These are phyloP conservation scores for Tragelaphus eurycerus DNA, from an alignment of 2,797 vertebrate species.

Conservation along the genomic window DNA sequence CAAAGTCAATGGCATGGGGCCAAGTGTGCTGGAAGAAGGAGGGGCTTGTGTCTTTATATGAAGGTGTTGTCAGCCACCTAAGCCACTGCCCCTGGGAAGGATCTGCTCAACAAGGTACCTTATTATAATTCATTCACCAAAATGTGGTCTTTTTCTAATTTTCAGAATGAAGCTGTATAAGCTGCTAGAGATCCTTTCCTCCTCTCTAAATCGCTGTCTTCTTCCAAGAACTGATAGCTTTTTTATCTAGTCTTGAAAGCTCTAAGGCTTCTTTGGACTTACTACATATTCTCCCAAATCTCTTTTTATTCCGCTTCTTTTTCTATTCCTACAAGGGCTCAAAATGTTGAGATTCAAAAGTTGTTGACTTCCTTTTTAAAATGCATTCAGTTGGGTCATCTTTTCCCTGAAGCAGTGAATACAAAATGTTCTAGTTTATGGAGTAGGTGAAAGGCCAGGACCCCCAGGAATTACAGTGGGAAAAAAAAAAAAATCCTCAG, in stretches of 20 bases:
- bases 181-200: background rate
- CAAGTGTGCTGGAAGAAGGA: background rate
- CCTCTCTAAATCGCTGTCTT: background rate
- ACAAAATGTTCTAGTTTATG: background rate
- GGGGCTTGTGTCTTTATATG: background rate
- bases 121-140: background rate
- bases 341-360: background rate
- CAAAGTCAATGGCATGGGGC: background rate
- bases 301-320: background rate
- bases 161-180: background rate
- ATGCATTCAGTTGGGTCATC: background rate
- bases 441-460: slow-evolving; percentile 10
- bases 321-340: background rate
- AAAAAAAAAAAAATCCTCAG: background rate
- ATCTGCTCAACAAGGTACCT: background rate
- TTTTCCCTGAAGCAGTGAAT: background rate
- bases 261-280: background rate
- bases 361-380: background rate
- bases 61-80: background rate
- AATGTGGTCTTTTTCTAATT: background rate
- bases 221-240: background rate
- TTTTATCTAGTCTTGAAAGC: background rate
- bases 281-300: background rate
- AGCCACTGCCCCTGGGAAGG: background rate
- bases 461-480: slow-evolving; percentile 33